Percentiles rank a stretch among this genome's conserved stretches.
These are phyloP conservation scores for Danaus melanippus DNA, from an alignment of 1,140 invertebrate species.

Conservation along the genomic window DNA sequence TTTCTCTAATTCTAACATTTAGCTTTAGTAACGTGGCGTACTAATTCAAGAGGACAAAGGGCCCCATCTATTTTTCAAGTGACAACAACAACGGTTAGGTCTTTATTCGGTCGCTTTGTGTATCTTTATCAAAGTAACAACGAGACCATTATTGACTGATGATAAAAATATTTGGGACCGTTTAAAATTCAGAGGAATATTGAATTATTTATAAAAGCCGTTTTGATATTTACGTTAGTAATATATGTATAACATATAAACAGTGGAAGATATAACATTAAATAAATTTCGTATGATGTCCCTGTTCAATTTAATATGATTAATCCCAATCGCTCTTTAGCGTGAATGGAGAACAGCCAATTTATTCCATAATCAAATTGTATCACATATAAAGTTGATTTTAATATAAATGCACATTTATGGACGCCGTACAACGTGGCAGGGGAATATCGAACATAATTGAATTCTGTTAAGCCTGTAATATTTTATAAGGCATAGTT, in stretches of 20 bases:
- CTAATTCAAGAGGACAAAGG: constrained; percentile 24
- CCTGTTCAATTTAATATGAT: no score
- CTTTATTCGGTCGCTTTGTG: constrained; percentile 25
- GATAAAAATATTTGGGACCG: constrained; percentile 5
- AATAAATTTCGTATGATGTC: no score
- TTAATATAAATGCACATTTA: no score
- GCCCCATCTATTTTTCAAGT: constrained; percentile 30
- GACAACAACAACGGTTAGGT: constrained; percentile 24
- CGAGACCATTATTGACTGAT: constrained; percentile 14
- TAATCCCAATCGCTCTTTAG: no score
- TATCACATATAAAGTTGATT: no score
- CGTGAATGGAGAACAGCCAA: no score
- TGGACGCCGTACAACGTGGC: not conserved
- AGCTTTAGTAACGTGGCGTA: constrained; percentile 17
- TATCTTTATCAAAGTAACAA: constrained; percentile 15
- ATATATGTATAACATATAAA: no score
- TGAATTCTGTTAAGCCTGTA: constrained; percentile 14
- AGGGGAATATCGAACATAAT: constrained; percentile 14
- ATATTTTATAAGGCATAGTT: constrained; percentile 15
- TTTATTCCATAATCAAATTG: no score
- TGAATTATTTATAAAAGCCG: not conserved
- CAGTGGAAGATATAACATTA: no score
- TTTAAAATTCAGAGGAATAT: not conserved
- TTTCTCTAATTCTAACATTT: constrained; percentile 15
- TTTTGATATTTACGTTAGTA: constrained; percentile 1